Evolutionary conservation across 2,888 invertebrate genomes (phyloP).

Genomic region (Morpho achilles): DNA sequence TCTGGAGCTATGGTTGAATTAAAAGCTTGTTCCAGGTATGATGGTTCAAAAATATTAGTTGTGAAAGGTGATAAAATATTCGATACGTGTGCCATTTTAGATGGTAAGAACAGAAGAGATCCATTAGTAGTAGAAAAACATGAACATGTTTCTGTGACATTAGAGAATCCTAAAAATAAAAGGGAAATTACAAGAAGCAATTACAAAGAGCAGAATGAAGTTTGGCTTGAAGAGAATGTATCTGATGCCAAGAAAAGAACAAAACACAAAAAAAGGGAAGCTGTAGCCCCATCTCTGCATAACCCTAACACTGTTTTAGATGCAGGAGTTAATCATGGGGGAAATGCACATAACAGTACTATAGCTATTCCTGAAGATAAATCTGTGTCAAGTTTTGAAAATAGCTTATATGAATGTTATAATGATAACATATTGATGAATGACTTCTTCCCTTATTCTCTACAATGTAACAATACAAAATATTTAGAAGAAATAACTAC

Average conservation of each 20-base stretch:
- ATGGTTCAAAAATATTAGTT: conserved; percentile 88
- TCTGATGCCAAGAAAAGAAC: conserved; percentile 24
- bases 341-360: conserved; percentile 82
- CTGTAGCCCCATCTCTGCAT: conserved; percentile 49
- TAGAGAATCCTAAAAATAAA: conserved; percentile 52
- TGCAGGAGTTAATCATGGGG: conserved; percentile 87
- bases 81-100: conserved; percentile 87
- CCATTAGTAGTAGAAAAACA: conserved; percentile 80
- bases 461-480: conserved; percentile 83
- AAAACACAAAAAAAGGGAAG: conserved; percentile 52
- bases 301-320: conserved; percentile 81
- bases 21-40: conserved; percentile 88
- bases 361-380: conserved; percentile 74
- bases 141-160: conserved; percentile 72
- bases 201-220: conserved; percentile 13
- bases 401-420: conserved; percentile 86
- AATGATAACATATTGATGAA: conserved; percentile 86
- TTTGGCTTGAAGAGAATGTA: conserved; percentile 16
- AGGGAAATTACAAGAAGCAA: conserved; percentile 16
- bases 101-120: conserved; percentile 81
- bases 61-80: conserved; percentile 89
- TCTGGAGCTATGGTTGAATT: conserved; percentile 88
- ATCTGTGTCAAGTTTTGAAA: conserved; percentile 91
- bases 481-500: conserved; percentile 84
- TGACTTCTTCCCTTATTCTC: conserved; percentile 84